Percentiles rank a stretch among this genome's conserved stretches.
Evolutionary conservation across 1,140 invertebrate genomes (phyloP).

Genomic region (Delia radicum): DNA sequence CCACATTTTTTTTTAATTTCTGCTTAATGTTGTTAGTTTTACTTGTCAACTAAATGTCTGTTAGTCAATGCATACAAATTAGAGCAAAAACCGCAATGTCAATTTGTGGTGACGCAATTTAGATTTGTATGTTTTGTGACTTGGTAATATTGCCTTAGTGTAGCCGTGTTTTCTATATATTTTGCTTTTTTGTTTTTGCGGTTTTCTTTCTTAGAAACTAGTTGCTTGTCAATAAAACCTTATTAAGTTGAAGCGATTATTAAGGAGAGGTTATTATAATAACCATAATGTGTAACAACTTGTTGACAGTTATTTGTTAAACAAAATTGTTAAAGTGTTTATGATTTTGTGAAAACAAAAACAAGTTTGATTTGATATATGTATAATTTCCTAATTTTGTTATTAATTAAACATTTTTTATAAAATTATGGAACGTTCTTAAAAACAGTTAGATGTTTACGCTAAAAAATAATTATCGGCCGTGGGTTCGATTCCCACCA

Average conservation of each 20-base stretch:
- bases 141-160: not conserved
- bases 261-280: not conserved
- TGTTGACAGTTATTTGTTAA: too few species aligned
- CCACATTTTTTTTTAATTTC: conserved; percentile 2
- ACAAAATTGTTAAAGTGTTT: too few species aligned
- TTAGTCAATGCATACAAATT: conserved; percentile 21
- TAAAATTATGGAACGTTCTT: too few species aligned
- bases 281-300: too few species aligned
- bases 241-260: not conserved
- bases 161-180: not conserved
- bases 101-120: conserved; percentile 19
- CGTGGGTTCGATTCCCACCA: too few species aligned
- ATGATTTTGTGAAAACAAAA: too few species aligned
- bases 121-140: not conserved
- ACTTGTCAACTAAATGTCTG: not conserved
- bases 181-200: not conserved
- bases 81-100: conserved; percentile 21
- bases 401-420: too few species aligned
- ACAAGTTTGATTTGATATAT: too few species aligned
- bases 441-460: too few species aligned
- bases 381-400: too few species aligned
- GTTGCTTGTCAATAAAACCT: not conserved
- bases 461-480: too few species aligned
- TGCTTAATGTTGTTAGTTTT: not conserved
- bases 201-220: not conserved